phyloP scores from a whole-genome alignment of 2,113 vertebrate species.

The Halichoeres trimaculatus region DNA sequence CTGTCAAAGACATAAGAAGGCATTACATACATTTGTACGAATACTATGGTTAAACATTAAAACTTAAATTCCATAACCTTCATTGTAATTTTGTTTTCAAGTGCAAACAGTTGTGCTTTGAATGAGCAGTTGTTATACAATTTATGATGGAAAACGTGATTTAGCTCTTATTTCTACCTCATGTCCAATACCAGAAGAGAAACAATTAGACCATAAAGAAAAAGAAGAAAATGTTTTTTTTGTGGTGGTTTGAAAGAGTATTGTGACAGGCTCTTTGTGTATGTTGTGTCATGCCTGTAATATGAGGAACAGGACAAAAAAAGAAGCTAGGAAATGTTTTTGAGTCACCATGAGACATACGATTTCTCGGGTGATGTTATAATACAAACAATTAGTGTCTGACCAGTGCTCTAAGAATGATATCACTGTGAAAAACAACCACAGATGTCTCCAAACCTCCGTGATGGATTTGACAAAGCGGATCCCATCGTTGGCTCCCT shows the following conservation, averaged over 20 bases:
- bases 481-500: conserved; percentile 96
- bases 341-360: background rate
- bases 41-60: background rate
- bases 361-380: background rate
- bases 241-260: background rate
- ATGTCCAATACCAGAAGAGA: too few species aligned
- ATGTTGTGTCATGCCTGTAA: background rate
- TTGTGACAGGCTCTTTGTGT: background rate
- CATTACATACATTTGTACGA: too few species aligned
- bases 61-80: too few species aligned
- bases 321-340: background rate
- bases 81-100: too few species aligned
- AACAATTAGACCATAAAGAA: too few species aligned
- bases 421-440: conserved; percentile 14
- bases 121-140: too few species aligned
- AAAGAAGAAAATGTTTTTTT: background rate
- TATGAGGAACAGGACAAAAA: background rate
- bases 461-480: conserved; percentile 96
- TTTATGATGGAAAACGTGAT: too few species aligned
- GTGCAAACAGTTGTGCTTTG: too few species aligned
- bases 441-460: conserved; percentile 83
- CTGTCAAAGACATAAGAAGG: conserved; percentile 70
- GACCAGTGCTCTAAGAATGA: background rate
- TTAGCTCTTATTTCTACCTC: too few species aligned
- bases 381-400: background rate